A percentile compares a stretch with the other conserved stretches of the same genome.
Evolutionary conservation across 2,888 invertebrate species (phyloP).

Genomic region (Drosophila phalerata): DNA sequence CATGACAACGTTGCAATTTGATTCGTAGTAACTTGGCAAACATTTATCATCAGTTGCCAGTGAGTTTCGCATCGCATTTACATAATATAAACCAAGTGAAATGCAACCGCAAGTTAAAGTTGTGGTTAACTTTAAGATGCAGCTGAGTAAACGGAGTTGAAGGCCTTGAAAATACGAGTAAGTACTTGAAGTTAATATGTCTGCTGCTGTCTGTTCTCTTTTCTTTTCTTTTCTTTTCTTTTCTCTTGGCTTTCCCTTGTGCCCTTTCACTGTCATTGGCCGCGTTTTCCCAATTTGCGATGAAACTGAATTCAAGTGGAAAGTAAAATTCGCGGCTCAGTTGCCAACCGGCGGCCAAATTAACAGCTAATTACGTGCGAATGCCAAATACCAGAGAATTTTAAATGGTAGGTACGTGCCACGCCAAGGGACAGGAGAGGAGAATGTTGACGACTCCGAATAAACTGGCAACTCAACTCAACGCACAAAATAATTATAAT

Average conservation of each 20-base stretch:
- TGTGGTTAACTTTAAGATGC: not conserved
- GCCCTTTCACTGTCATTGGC: conserved; percentile 23
- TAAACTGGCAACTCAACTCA: conserved; percentile 20
- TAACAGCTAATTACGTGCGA: conserved; percentile 76
- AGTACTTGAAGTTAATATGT: conserved; percentile 5
- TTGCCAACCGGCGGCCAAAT: conserved; percentile 66
- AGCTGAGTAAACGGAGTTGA: not conserved
- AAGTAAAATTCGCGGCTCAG: conserved; percentile 54
- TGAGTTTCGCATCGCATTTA: not conserved
- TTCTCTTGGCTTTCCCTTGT: not conserved
- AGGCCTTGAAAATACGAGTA: not conserved
- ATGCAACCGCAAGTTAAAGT: not conserved
- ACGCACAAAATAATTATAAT: conserved; percentile 41
- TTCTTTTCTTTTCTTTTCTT: not conserved
- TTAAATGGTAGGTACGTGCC: conserved; percentile 48
- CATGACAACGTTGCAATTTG: not conserved
- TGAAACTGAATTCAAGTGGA: conserved; percentile 49
- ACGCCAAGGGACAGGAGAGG: not conserved
- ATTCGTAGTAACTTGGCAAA: not conserved
- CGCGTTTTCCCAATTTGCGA: conserved; percentile 29
- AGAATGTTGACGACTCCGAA: conserved; percentile 29
- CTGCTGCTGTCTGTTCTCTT: not conserved
- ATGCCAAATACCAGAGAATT: conserved; percentile 60
- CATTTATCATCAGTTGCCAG: not conserved
- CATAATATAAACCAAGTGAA: not conserved